A percentile compares a stretch with the other conserved stretches of the same genome.
These are phyloP conservation scores for Sinopyrophorus schimmeli DNA, from an alignment of 2,888 invertebrate genomes.

Conservation along the genomic window DNA sequence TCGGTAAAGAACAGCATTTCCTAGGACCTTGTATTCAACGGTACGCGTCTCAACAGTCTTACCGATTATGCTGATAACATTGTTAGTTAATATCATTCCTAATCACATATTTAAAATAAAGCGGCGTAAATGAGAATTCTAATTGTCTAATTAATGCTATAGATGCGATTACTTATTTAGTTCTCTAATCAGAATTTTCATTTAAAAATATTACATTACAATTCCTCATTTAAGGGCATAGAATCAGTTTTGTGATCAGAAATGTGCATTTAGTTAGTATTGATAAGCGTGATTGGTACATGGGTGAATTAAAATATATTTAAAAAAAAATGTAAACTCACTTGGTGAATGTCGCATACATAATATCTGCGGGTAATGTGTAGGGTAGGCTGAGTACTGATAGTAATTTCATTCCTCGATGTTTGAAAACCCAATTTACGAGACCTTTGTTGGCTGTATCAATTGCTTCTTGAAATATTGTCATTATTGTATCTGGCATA, in stretches of 20 bases:
- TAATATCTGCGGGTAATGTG: conserved; percentile 84
- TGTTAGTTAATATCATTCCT: no score
- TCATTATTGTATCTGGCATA: conserved; percentile 87
- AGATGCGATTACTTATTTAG: no score
- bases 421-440: conserved; percentile 87
- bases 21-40: conserved; percentile 53
- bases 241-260: no score
- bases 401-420: conserved; percentile 77
- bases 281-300: no score
- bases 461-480: conserved; percentile 90
- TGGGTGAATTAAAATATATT: no score
- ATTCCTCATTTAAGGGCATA: no score
- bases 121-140: no score
- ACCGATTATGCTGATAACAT: conserved; percentile 53
- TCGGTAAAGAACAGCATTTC: conserved; percentile 44
- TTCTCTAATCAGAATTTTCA: no score
- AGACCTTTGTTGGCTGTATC: conserved; percentile 90
- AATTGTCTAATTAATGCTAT: no score
- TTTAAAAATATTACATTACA: no score
- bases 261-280: no score
- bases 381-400: conserved; percentile 84
- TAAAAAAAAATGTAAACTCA: conserved; percentile 57
- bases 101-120: no score
- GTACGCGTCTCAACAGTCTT: conserved; percentile 52
- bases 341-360: conserved; percentile 86